Base-by-base conservation (phyloP, 2,888 invertebrate species). In the Cheilosia urbana region DNA sequence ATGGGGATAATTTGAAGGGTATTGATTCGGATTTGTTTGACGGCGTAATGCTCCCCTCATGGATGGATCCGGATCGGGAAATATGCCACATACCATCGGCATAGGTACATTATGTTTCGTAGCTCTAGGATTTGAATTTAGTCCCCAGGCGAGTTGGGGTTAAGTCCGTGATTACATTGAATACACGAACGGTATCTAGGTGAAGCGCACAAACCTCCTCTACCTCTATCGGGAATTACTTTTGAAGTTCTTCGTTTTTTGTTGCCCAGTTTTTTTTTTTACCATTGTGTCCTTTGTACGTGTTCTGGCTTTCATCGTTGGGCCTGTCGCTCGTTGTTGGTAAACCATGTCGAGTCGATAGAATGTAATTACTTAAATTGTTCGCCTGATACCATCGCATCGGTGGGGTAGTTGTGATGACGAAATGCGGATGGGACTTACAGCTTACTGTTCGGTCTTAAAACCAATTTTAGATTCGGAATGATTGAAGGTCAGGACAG, bases 351-450 rank as follows among this genome's bases (percentile, higher is more conserved):
- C 63, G 45, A 84, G 58, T 60, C 75, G 60, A 80, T 75, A 66
- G 75, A 84, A 84, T 84, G 75, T 84, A 84, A 84, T 84, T 84
- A 80, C 84, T 84, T 79, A 80, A 84, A 80, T 80, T 76, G 58
- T 71, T 71, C 65, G 47, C 71, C 73, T 68, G 82, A 77, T 78
- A 68, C 58, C 51, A 42, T 66, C 53, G 4, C 9, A 24, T 7
- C 11, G 21, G 27, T n/a, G 45, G 49, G 27, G 17, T 13, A 37
- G 15, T 49, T 58, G 42, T 15, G 21, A 13, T 58, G 40, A 24
- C 40, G 17, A 37, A 15, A 13, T 19, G 13, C 42, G n/a, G 49
- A 19, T 30, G 19, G 27, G 21, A 9, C 30, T n/a, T 45, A 62
- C 34, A 51, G 62, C 30, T n/a, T 45, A 62, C 34, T 58, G 62